phyloP scores from a whole-genome alignment of 2,113 vertebrate species.

The Macquaria ambigua region DNA sequence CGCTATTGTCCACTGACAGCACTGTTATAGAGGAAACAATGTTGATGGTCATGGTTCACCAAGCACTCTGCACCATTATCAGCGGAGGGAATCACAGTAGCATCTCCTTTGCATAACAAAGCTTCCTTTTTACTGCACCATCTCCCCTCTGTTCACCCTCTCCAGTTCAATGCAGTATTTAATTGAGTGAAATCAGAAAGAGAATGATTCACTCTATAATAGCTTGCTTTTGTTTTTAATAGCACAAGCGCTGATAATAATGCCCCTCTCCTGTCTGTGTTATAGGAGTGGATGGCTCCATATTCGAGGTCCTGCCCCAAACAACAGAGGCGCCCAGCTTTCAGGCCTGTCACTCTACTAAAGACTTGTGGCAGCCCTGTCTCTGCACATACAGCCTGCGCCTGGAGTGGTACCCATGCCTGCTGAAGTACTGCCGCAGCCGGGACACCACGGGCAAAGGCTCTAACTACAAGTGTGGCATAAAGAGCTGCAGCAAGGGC shows the following conservation, averaged over 20 bases:
- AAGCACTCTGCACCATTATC: conserved; percentile 60
- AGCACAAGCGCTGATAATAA: conserved; percentile 6
- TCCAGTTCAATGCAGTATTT: conserved; percentile 28
- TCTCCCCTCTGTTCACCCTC: conserved; percentile 44
- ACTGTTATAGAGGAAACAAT: conserved; percentile 71
- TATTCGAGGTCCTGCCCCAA: conserved; percentile 91
- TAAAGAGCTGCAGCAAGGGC: conserved; percentile 97
- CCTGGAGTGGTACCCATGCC: conserved; percentile 97
- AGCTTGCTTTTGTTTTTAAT: conserved; percentile 54
- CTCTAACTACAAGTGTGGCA: conserved; percentile 96
- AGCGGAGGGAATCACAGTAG: conserved; percentile 59
- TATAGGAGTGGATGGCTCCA: conserved; percentile 90
- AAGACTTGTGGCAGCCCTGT: conserved; percentile 90
- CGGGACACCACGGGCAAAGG: conserved; percentile 86
- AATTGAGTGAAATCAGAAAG: conserved; percentile 50
- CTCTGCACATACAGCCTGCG: conserved; percentile 91
- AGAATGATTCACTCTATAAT: conserved; percentile 26
- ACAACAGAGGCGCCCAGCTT: conserved; percentile 79
- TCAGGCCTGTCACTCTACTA: conserved; percentile 85
- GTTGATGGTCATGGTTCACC: conserved; percentile 72
- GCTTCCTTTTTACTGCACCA: conserved; percentile 48
- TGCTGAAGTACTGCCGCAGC: conserved; percentile 95
- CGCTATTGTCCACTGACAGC: conserved; percentile 68
- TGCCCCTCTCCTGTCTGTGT: conserved; percentile 22
- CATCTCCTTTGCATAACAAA: conserved; percentile 80